Base-by-base conservation (phyloP, 2,113 vertebrate species). In the Syngnathoides biaculeatus region DNA sequence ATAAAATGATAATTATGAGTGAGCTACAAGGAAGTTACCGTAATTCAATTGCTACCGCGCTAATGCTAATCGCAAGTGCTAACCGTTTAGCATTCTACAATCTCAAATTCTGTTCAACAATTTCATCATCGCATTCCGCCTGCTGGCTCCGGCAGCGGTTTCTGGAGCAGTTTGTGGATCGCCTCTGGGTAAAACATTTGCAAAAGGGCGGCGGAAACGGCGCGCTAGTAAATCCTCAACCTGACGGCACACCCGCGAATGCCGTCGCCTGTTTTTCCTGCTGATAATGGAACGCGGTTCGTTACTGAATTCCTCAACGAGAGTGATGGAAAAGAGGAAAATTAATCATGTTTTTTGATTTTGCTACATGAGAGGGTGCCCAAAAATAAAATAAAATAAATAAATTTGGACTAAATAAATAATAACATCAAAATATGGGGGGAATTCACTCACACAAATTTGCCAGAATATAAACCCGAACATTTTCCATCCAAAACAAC, bases 201-300 rank as follows among this genome's bases (percentile, higher is more conserved):
- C 27, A 58, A 68, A 64, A 56, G 73, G 55, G 48, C 43, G 38
- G 43, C 71, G 55, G 27, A 59, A 40, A 15, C 20, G 4, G 50
- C 47, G 65, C 30, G 53, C 38, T 13, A 1, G 38, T 45, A 73
- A 74, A 76, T 73, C 68, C 17, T 53, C 19, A 22, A 5, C 58
- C 67, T 82, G 74, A 70, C 74, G 78, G 61, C 52, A 22, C 63
- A 71, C 63, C 71, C 74, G 66, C 68, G 69, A 42, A 66, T 62
- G 69, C n/a, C 43, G 68, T n/a, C 39, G 68, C 53, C 67, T 64
- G 75, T 60, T 52, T 80, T 69, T 74, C 64, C n/a, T 65, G 73
- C 72, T 79, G 80, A 82, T 79, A 75, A 76, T 43, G 62, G 3
- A 58, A 75, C 7, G 69, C 63, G 56, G 26, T 27, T 56, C 13